Evolutionary conservation across 2,797 vertebrate genomes (phyloP).

Genomic region (Pitangus sulphuratus): DNA sequence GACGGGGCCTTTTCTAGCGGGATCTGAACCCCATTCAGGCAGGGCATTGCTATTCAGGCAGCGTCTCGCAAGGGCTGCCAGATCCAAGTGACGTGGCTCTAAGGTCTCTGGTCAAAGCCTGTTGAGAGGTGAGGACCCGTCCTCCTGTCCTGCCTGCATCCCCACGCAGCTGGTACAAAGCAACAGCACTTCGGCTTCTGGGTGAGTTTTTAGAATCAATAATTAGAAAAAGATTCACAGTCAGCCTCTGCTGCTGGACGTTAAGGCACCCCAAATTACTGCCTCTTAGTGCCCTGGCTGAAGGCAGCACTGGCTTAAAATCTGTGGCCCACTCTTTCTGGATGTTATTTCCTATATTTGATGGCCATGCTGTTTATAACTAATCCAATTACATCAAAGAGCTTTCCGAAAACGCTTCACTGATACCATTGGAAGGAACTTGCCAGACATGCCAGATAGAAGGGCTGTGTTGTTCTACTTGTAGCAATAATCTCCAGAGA

Average conservation of each 20-base stretch:
- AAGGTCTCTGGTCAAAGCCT: not conserved
- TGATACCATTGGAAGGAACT: not conserved
- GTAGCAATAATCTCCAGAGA: not conserved
- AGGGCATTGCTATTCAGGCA: not conserved
- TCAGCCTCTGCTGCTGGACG: not conserved
- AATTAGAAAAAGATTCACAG: not conserved
- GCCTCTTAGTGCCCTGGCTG: not conserved
- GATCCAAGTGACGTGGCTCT: not conserved
- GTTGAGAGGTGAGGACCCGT: not conserved
- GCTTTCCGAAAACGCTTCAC: not conserved
- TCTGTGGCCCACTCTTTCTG: not conserved
- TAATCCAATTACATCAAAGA: not conserved
- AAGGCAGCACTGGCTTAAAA: not conserved
- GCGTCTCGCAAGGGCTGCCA: not conserved
- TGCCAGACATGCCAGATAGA: not conserved
- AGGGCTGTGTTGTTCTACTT: not conserved
- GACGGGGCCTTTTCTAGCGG: not conserved
- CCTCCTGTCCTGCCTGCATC: not conserved
- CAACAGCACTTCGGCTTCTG: not conserved
- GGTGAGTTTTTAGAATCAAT: not conserved
- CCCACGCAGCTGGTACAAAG: rapidly evolving
- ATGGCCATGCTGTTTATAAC: not conserved
- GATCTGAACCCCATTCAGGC: not conserved
- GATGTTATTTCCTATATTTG: not conserved
- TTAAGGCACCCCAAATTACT: not conserved